Evolutionary conservation across 1,140 invertebrate genomes (phyloP), one percentile per base, ranked within the genome.

Genomic region (Mycetomoellerius zeteki): DNA sequence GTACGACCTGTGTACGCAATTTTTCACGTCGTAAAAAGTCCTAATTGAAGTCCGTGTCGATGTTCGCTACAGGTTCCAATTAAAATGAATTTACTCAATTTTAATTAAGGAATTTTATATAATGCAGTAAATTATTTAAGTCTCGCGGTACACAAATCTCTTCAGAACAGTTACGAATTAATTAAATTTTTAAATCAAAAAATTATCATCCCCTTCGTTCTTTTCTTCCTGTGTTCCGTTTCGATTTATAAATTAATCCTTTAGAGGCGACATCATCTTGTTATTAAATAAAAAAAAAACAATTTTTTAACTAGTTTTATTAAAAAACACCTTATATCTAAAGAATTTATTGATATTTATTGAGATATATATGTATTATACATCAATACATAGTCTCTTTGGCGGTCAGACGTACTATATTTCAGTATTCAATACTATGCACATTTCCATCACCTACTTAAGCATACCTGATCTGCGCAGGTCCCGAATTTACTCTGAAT

Each of bases 51-150:
- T 43, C 10, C 21, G 58, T 27, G 8, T n/a, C 16, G 54, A 78
- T 50, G 24, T 16, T 56, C 14, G 5, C 10, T 43, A 4, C 14
- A 24, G n/a, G n/a, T 37, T 52, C 19, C 47, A 69, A 69, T 81
- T 69, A 81, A 56, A 27, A 27, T 16, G 47, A 69, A 6, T 24
- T 56, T 30, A n/a, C 24, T 47, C 37, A 7, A 30, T 78, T 65
- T 50, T 78, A 78, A 78, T 78, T 30, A 65, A 12, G 24, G 19
- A 78, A 65, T 50, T 21, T 6, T 19, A 27, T 24, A n/a, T 78
- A 21, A 21, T 30, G 19, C 16, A 43, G 16, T 8, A 65, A 78
- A 27, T n/a, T 47, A 37, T 14, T 43, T 21, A 76, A 58, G 14
- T 27, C 27, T 50, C 43, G 24, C 8, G 56, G 0, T n/a, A 52